phyloP scores from a whole-genome alignment of 1,140 invertebrate genomes.

The Planococcus citri region DNA sequence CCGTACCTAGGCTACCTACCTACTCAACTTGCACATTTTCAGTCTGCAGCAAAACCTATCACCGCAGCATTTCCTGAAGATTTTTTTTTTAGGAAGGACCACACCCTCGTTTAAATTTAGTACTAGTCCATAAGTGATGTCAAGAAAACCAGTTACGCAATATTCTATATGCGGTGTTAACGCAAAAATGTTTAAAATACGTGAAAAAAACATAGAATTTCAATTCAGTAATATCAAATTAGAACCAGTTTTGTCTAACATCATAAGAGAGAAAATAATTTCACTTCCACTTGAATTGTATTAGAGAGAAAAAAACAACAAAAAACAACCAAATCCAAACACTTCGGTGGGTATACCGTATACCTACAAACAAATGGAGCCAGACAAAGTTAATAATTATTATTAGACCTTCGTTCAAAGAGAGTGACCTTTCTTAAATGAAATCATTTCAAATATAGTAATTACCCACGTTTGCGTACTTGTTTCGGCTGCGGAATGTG shows the following conservation, averaged over 20 bases:
- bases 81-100: background rate
- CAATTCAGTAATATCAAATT: background rate
- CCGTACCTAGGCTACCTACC: too few species aligned
- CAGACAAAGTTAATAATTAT: too few species aligned
- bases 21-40: too few species aligned
- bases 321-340: too few species aligned
- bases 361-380: too few species aligned
- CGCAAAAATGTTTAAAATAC: background rate
- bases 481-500: background rate
- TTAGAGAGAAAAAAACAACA: too few species aligned
- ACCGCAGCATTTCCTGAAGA: background rate
- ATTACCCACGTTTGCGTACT: background rate
- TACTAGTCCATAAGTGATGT: background rate
- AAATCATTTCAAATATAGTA: background rate
- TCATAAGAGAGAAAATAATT: background rate
- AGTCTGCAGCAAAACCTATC: too few species aligned
- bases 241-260: background rate
- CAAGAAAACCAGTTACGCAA: background rate
- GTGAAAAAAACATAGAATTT: background rate
- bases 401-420: background rate
- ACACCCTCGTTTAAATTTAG: background rate
- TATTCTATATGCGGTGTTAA: background rate
- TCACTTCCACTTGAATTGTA: too few species aligned
- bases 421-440: conserved; percentile 16
- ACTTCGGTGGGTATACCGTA: too few species aligned